Evolutionary conservation across 1,140 invertebrate genomes (phyloP), one percentile per base, ranked within the genome.

Genomic region (Nasonia longicornis): DNA sequence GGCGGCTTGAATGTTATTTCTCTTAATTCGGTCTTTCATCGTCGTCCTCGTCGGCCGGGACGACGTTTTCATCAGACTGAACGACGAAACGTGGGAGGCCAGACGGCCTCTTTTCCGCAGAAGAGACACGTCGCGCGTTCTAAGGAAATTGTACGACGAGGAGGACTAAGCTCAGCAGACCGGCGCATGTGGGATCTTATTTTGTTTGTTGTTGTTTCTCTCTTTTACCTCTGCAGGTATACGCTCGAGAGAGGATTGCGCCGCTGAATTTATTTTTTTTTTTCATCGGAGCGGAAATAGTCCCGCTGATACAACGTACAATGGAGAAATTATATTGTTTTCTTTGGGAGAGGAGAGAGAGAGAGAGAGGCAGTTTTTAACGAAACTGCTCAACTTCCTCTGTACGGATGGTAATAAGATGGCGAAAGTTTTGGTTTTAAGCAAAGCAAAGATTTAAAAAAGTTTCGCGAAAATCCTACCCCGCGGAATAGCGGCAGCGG

Each of bases 1-100:
- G 45, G 38, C 20, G 12, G 31, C 73, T 75, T 75, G 58, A 63
- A 66, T 38, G 52, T 42, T 76, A 42, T 76, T 76, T 66, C 58
- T 76, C 52, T 76, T 64, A 76, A 76, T 76, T 76, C 42, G 10
- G 10, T 6, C 31, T 64, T 66, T 76, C 12, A 3, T n/a, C 52
- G 20, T 58, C 20, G 16, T 35, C 26, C 26, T 26, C 38, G 38
- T 29, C 22, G 7, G 4, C 22, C 0, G n/a, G 22, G 3, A 31
- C 22, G 22, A 29, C 42, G 14, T 73, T 73, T 72, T 72, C 38
- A 72, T 72, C 42, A 72, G 8, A 14, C 14, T 22, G n/a, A 38
- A 48, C 42, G 38, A 4, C 52, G 20, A 52, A 52, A 52, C 52
- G 20, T 14, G 14, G 48, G 48, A 52, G 48, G 2, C 3, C 52